Evolutionary conservation across 1,140 invertebrate species (phyloP).

Genomic region (Psix sp.): DNA sequence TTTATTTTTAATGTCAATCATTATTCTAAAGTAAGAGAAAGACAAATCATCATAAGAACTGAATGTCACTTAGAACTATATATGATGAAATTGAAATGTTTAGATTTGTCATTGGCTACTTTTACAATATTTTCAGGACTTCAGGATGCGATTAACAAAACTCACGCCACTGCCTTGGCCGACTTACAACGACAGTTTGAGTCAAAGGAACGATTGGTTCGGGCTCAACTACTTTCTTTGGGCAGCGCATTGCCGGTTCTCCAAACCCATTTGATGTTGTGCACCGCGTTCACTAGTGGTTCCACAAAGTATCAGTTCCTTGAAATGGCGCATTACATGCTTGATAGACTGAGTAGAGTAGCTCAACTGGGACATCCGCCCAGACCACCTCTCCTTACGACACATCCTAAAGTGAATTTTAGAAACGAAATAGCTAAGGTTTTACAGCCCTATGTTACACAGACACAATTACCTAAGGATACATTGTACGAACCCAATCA

Average conservation of each 20-base stretch:
- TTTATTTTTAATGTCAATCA: no score
- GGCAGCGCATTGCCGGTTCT: constrained; percentile 81
- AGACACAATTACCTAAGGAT: constrained; percentile 64
- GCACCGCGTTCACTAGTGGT: constrained; percentile 82
- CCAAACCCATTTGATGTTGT: constrained; percentile 82
- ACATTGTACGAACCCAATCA: constrained; percentile 68
- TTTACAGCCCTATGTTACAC: constrained; percentile 81
- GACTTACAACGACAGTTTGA: constrained; percentile 84
- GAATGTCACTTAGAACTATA: no score
- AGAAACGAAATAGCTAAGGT: constrained; percentile 81
- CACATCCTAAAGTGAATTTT: constrained; percentile 80
- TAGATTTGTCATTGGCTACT: not conserved
- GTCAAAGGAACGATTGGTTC: constrained; percentile 81
- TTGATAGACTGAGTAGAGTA: constrained; percentile 81
- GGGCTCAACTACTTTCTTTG: constrained; percentile 79
- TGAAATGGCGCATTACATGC: constrained; percentile 82
- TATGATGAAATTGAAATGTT: constrained; percentile 64
- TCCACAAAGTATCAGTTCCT: constrained; percentile 85
- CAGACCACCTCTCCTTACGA: constrained; percentile 74
- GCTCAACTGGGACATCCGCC: constrained; percentile 82
- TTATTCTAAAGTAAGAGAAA: no score
- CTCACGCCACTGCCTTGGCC: constrained; percentile 80
- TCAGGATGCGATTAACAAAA: constrained; percentile 82
- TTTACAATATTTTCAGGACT: constrained; percentile 65
- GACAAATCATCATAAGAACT: no score